Evolutionary conservation across 30 jellyfish, hydroid and myxozoan species (phyloP), one percentile per base, ranked within the genome.

Genomic region (Aurelia sp.): DNA sequence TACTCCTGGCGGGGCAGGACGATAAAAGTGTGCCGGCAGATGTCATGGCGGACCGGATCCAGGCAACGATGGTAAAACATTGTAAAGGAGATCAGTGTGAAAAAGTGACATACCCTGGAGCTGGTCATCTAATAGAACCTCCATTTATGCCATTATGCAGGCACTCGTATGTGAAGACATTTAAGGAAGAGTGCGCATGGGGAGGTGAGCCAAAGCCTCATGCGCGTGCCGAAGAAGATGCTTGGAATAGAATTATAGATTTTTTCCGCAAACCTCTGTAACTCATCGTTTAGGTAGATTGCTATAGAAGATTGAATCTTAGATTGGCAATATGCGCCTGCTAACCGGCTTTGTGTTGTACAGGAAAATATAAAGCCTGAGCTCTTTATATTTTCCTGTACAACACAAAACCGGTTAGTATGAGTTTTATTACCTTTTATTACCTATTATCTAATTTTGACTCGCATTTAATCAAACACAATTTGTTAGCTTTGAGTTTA

Each of bases 81-180:
- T 79, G 79, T 11, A 57, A 59, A 23, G 60, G 33, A 52, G 76
- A 66, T 16, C 71, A 57, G 4, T 5, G 72, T 6, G 61, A 27
- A 21, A 0, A 13, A 12, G 17, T 80, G 13, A 6, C 67, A 1
- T 88, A 88, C 51, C 96, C 92, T 13, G 63, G 72, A 60, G 61
- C 96, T 4, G 96, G 96, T 4, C 96, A 88, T 88, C 74, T 88
- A 16, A 41, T 88, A 11, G 92, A 88, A 51, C 92, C 96, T 60
- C 92, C 96, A 3, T 73, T 58, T 62, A 69, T 74, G 86, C 91
- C 84, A 18, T 17, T 19, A 1, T 82, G 91, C 82, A 33, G 69
- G 13, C 11, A 23, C 13, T 19, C 85, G 18, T 82, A 41, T 53
- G 77, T 48, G 69, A 58, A 82, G 11, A 18, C 0, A 11, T 78